These are phyloP conservation scores for Xenopus tropicalis DNA, from an alignment of 2,113 vertebrate species.

Conservation along the genomic window DNA sequence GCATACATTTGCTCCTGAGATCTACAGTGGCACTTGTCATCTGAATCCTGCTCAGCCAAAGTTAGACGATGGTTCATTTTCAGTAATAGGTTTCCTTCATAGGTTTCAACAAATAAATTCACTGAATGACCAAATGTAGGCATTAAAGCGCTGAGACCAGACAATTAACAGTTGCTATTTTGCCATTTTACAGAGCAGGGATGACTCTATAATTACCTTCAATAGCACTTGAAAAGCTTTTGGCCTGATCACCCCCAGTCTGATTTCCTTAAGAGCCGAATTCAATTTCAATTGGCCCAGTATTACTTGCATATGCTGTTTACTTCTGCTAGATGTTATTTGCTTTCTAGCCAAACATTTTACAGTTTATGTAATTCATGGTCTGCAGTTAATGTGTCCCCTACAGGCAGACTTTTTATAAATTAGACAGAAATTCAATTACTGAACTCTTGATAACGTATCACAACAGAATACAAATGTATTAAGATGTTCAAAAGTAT, in stretches of 20 bases:
- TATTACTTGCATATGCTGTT: constrained; percentile 41
- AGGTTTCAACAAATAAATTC: too few relatives aligned
- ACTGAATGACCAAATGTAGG: too few relatives aligned
- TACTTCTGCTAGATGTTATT: constrained; percentile 53
- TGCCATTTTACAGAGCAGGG: constrained; percentile 1
- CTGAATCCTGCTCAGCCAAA: too few relatives aligned
- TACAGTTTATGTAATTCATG: constrained; percentile 58
- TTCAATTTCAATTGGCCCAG: constrained; percentile 41
- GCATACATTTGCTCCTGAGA: too few relatives aligned
- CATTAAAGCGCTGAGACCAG: neutral
- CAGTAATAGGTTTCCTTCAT: too few relatives aligned
- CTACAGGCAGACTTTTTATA: constrained; percentile 58
- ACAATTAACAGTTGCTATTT: constrained; percentile 15
- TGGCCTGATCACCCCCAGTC: constrained; percentile 8
- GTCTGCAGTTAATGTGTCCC: constrained; percentile 61
- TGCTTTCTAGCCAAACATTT: constrained; percentile 53
- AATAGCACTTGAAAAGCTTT: constrained; percentile 7
- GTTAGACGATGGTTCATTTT: too few relatives aligned
- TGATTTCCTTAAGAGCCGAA: constrained; percentile 6
- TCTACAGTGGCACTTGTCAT: too few relatives aligned
- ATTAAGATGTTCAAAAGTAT: constrained; percentile 54
- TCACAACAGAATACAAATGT: constrained; percentile 63
- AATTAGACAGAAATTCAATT: constrained; percentile 69
- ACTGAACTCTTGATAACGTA: constrained; percentile 63
- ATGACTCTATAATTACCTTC: constrained; percentile 23